Percentiles rank a stretch among this genome's conserved stretches.
Conservation (phyloP, 2,888 invertebrate species). For the Shargacucullia verbasci region DNA sequence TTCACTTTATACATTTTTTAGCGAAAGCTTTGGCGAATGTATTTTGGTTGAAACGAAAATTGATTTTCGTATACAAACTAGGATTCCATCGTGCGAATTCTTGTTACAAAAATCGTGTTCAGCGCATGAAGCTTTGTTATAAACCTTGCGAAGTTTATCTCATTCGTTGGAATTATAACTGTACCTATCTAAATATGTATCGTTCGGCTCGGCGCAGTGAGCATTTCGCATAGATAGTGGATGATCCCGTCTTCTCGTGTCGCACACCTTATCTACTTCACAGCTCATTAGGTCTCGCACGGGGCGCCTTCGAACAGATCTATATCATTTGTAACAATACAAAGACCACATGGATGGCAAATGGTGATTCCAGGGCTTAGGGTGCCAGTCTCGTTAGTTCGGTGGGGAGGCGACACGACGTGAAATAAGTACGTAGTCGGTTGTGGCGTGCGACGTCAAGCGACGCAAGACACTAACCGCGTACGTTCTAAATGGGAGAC, state of each 20-base stretch:
- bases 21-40: conserved; percentile 45
- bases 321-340: conserved; percentile 87
- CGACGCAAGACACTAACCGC: conserved; percentile 81
- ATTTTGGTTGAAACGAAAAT: conserved; percentile 52
- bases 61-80: conserved; percentile 51
- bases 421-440: conserved; percentile 71
- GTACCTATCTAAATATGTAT: conserved; percentile 65
- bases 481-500: conserved; percentile 84
- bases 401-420: conserved; percentile 67
- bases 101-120: conserved; percentile 28
- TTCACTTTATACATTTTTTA: conserved; percentile 48
- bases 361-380: conserved; percentile 82
- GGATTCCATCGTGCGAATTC: conserved; percentile 30
- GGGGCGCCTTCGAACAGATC: conserved; percentile 79
- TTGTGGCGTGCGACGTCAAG: conserved; percentile 71
- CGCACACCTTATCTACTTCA: conserved; percentile 89
- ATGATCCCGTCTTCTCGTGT: conserved; percentile 80
- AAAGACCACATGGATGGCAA: conserved; percentile 78
- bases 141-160: conserved; percentile 57
- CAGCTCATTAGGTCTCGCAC: conserved; percentile 87
- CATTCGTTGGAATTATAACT: conserved; percentile 58
- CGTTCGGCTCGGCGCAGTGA: conserved; percentile 72
- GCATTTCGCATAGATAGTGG: conserved; percentile 79
- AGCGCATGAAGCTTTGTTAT: conserved; percentile 25
- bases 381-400: conserved; percentile 76